Evolutionary conservation across 2,113 vertebrate genomes (phyloP), one percentile per base, ranked within the genome.

Genomic region (Coracopsis vasa): DNA sequence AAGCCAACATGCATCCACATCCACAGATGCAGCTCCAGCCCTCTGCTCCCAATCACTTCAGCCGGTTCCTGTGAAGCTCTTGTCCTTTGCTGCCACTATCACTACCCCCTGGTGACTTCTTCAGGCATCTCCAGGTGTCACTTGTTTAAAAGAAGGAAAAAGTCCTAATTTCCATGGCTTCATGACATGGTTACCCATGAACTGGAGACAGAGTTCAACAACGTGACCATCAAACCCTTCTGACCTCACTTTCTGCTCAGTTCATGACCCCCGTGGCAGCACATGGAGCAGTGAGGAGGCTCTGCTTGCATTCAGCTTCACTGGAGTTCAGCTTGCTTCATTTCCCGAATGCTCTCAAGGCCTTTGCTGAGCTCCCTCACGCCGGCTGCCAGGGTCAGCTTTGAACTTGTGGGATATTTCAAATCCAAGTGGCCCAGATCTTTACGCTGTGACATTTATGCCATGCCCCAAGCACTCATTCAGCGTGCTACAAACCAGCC

Each of bases 1-100:
- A 13, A 2, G 21, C 24, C 37, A 37, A 3, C 6, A 0, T 0
- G 2, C 14, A n/a, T 3, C 56, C 56, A 23, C 33, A 35, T 10
- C 4, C n/a, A 4, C 12, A 31, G 24, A 23, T 3, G 39, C 13
- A 19, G 51, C 56, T 60, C 50, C 80, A 54, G 45, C 35, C 23
- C 58, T 37, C 41, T 37, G 53, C 47, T 50, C 53, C 53, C 42
- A 9, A 35, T 37, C 69, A 6, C 42, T 51, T 19, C 73, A 14
- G 27, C 23, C 5, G 1, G 29, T 9, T 61, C 53, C 65, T 3
- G 2, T 3, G 29, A 35, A 27, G 53, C 61, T 73, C 42, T 5
- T 16, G 23, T 41, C 41, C 67, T 58, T 67, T 39, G 21, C 51
- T 44, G 56, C 65, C 13, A 0, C n/a, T 31, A 39, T 18, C 4